phyloP scores from a whole-genome alignment of 2,797 vertebrate species.

The Eurystomus glaucurus region DNA sequence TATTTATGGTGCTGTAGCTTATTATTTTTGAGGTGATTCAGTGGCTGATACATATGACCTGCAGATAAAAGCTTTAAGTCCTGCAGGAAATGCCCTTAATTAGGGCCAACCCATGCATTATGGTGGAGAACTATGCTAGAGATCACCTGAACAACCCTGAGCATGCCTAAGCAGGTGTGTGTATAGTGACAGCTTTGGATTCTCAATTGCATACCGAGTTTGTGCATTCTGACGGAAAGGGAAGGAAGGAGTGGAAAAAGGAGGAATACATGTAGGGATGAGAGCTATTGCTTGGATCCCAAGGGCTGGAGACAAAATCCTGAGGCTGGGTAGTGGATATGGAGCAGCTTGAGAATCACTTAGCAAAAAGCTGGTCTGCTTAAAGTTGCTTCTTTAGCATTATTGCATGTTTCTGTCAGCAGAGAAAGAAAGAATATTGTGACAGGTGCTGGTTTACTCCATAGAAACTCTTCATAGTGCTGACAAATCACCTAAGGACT shows the following conservation, averaged over 20 bases:
- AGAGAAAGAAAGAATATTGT: not conserved
- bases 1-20: not conserved
- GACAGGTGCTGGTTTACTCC: not conserved
- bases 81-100: not conserved
- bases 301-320: not conserved
- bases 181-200: not conserved
- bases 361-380: not conserved
- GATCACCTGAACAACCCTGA: not conserved
- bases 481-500: not conserved
- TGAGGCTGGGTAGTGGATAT: not conserved
- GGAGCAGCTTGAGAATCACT: not conserved
- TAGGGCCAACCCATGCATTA: not conserved
- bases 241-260: not conserved
- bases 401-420: not conserved
- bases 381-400: not conserved
- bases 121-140: not conserved
- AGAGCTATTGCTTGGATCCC: not conserved
- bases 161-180: rapidly evolving
- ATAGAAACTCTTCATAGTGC: not conserved
- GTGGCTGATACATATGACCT: not conserved
- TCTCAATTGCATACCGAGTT: not conserved
- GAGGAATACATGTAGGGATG: not conserved
- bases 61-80: not conserved
- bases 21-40: not conserved
- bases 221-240: not conserved